Conservation (phyloP, 1,140 invertebrate genomes). For the Macrobrachium rosenbergii region DNA sequence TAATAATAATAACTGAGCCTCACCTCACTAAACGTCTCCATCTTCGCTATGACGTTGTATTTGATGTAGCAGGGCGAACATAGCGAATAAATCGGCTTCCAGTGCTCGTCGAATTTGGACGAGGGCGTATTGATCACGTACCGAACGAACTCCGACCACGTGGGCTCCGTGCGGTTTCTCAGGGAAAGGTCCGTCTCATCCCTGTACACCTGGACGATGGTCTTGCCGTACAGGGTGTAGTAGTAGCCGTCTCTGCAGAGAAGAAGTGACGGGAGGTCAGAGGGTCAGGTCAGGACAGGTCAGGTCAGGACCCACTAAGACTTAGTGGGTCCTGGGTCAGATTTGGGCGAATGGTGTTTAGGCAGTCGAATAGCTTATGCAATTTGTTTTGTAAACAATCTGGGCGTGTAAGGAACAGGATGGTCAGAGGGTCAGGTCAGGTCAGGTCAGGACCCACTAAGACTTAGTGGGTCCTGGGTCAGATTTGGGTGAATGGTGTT, state of each 20-base stretch:
- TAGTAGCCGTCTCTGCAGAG: conserved; percentile 58
- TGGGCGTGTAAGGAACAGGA: no score
- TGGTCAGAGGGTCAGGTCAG: not conserved
- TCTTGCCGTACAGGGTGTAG: conserved; percentile 61
- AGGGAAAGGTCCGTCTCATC: conserved; percentile 20
- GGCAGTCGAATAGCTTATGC: no score
- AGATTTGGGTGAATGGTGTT: no score
- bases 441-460: not conserved
- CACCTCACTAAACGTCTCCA: conserved; percentile 64
- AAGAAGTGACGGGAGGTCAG: not conserved
- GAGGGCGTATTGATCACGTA: conserved; percentile 56
- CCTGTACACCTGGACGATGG: conserved; percentile 54
- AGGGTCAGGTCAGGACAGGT: not conserved
- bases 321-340: no score
- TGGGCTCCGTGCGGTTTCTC: conserved; percentile 52
- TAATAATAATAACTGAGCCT: not conserved
- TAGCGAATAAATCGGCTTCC: conserved; percentile 55
- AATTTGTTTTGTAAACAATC: no score
- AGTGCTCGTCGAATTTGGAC: conserved; percentile 62
- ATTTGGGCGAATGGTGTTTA: no score
- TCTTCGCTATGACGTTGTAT: conserved; percentile 59
- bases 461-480: not conserved
- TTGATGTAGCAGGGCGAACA: conserved; percentile 60
- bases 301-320: not conserved
- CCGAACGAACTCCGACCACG: conserved; percentile 57